phyloP scores from a whole-genome alignment of 1,140 invertebrate genomes.

The Drosophila pseudoananassae region DNA sequence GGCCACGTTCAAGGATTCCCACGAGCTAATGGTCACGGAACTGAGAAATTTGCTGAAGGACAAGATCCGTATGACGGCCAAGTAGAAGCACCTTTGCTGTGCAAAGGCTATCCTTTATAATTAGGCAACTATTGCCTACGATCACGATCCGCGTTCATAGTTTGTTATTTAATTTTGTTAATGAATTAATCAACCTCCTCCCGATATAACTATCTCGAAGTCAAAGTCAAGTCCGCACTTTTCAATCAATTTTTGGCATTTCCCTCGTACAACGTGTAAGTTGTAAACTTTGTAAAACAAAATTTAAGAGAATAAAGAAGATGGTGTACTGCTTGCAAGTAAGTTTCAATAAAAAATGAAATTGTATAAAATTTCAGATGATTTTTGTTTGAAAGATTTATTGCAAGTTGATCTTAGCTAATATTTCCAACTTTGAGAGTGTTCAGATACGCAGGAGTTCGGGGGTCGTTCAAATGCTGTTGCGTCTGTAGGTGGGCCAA shows the following conservation, averaged over 20 bases:
- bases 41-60: constrained; percentile 78
- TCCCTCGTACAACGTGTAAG: constrained; percentile 52
- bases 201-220: constrained; percentile 21
- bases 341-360: constrained; percentile 60
- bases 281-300: constrained; percentile 53
- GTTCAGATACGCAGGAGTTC: constrained; percentile 42
- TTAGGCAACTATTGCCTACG: constrained; percentile 11
- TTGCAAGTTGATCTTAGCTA: not conserved
- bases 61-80: constrained; percentile 80
- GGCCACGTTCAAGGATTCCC: constrained; percentile 79
- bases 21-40: constrained; percentile 80
- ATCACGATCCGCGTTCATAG: constrained; percentile 50
- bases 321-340: constrained; percentile 44
- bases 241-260: constrained; percentile 47
- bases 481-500: constrained; percentile 77
- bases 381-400: not conserved
- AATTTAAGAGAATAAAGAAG: constrained; percentile 19
- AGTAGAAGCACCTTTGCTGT: constrained; percentile 67
- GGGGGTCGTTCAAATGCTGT: constrained; percentile 72
- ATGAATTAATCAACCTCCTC: constrained; percentile 27
- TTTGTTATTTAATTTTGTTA: constrained; percentile 80
- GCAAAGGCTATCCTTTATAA: constrained; percentile 47
- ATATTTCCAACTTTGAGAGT: constrained; percentile 24
- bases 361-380: constrained; percentile 34
- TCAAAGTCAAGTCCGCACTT: constrained; percentile 22